A percentile compares a stretch with the other conserved stretches of the same genome.
These are phyloP conservation scores for Heliothis virescens DNA, from an alignment of 1,140 invertebrate species.

Conservation along the genomic window DNA sequence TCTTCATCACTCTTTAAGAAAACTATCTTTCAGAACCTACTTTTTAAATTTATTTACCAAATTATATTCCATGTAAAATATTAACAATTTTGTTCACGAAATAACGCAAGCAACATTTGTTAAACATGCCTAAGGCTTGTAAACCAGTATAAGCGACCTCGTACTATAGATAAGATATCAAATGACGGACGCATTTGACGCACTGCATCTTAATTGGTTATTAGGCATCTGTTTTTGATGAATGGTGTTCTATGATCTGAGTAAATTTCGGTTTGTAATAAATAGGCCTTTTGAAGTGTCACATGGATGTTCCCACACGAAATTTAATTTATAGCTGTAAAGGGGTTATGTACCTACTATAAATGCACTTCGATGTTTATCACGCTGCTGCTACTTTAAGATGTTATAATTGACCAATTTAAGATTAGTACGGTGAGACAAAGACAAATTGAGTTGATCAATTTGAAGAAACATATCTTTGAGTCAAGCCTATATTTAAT, in stretches of 20 bases:
- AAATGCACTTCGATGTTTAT: not conserved
- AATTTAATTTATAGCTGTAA: conserved; percentile 31
- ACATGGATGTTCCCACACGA: conserved; percentile 49
- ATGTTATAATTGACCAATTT: not conserved
- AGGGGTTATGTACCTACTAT: not conserved
- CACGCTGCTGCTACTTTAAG: not conserved
- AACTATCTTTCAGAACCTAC: not conserved
- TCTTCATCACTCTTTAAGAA: not conserved
- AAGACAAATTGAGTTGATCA: not conserved
- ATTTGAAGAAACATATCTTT: no score
- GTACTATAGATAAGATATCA: conserved; percentile 34
- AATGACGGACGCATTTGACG: not conserved
- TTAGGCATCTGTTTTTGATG: conserved; percentile 79
- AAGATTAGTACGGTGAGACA: not conserved
- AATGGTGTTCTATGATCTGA: conserved; percentile 67
- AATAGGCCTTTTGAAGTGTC: conserved; percentile 46
- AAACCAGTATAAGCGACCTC: not conserved
- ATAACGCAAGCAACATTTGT: conserved; percentile 2
- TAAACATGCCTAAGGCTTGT: not conserved
- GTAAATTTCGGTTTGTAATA: conserved; percentile 52
- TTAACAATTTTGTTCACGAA: not conserved
- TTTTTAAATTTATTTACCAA: no score
- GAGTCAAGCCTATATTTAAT: no score
- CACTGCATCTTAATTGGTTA: conserved; percentile 61
- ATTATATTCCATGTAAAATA: not conserved